Conservation (phyloP, 2,113 vertebrate genomes). For the Coptodon bakossiorum region DNA sequence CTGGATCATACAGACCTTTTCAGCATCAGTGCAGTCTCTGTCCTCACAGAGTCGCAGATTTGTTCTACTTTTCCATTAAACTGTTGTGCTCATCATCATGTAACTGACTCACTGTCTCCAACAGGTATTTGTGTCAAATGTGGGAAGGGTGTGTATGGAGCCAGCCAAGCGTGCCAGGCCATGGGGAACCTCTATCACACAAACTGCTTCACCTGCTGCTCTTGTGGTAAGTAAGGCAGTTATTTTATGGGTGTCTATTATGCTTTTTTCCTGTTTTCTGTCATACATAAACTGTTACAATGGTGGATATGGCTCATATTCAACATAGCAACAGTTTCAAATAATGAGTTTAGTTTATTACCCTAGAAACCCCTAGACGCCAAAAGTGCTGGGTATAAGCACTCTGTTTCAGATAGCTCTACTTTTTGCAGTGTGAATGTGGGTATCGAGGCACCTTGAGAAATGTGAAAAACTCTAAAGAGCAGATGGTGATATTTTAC, state of each 20-base stretch:
- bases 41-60: not conserved
- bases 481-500: not conserved
- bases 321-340: not conserved
- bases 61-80: not conserved
- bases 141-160: constrained; percentile 94
- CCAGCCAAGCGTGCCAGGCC: constrained; percentile 95
- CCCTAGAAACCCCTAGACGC: not conserved
- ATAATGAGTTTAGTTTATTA: not conserved
- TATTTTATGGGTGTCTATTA: not conserved
- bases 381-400: not conserved
- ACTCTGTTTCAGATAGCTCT: not conserved
- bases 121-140: constrained; percentile 98
- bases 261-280: not conserved
- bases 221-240: constrained; percentile 84
- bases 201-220: constrained; percentile 97
- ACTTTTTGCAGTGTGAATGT: not conserved
- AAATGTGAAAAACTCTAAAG: too few species aligned
- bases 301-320: not conserved
- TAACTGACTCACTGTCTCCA: not conserved
- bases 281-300: not conserved
- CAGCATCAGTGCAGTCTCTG: not conserved
- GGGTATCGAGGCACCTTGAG: not conserved
- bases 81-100: not conserved
- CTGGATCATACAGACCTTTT: not conserved
- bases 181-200: constrained; percentile 98